Base-by-base conservation (phyloP, 2,113 vertebrate genomes). In the Lophotis ruficrista region DNA sequence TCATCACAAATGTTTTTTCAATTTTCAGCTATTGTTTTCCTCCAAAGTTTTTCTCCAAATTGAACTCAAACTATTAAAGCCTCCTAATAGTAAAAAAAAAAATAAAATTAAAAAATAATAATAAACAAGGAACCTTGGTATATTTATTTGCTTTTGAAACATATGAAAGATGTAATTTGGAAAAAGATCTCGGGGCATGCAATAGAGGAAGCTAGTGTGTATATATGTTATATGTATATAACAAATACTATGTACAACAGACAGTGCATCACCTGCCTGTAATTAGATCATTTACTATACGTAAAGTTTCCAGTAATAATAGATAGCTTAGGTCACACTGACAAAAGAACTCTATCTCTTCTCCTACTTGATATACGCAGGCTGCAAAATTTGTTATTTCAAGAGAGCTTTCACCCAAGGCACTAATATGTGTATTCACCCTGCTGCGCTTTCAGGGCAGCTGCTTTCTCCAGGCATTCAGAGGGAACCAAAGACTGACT, bases 151-250 rank as follows among this genome's bases (percentile, higher is more conserved):
- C 2, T 85, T 87, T 75, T 60, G 47, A 84, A 62, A 56, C 8
- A 19, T 12, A 33, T 9, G 9, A 45, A 75, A 87, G 30, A 31
- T 0, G 0, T 25, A 45, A 56, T 54, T 82, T n/a, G n/a, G 73
- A 70, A 84, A 80, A 85, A 78, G 7, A 64, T 58, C 17, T 82
- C 43, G 51, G 28, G 48, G 28, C 20, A 79, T 1, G 2, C 8
- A 58, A 23, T 4, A 76, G 35, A 53, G 47, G 11, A 79, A 76
- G 21, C 7, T 33, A 37, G 4, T 7, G 30, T 13, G 3, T 56
- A 38, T 38, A 68, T n/a, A n/a, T n/a, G n/a, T n/a, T n/a, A n/a
- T n/a, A 12, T 2, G 5, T 25, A n/a, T 38, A 22, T 47, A 68
- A 65, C 13, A 71, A 80, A 56, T 33, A n/a, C 37, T n/a, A 57